A percentile compares a stretch with the other conserved stretches of the same genome.
Evolutionary conservation across 92 coral and sea anemone species (phyloP).

Genomic region (Palythoa grandiflora): DNA sequence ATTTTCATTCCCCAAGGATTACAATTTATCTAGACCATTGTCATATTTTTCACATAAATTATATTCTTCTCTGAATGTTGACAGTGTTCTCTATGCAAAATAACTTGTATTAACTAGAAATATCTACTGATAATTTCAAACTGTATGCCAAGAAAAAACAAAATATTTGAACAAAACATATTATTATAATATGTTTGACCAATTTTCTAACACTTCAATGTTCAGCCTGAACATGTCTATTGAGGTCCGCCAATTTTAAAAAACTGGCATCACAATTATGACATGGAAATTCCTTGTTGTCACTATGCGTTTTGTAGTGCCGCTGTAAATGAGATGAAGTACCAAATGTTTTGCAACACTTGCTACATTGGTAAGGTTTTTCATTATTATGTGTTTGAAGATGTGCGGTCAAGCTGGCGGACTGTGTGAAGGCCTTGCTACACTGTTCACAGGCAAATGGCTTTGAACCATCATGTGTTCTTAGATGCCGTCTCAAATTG

Average conservation of each 20-base stretch:
- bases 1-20: too few relatives aligned
- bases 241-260: not conserved
- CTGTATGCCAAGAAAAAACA: not conserved
- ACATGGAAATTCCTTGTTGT: not conserved
- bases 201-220: not conserved
- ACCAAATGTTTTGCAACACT: not conserved
- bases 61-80: too few relatives aligned
- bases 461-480: not conserved
- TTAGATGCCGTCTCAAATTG: slow-evolving; percentile 6
- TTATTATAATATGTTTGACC: not conserved
- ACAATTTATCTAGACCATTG: too few relatives aligned
- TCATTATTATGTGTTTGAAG: not conserved
- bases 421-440: not conserved
- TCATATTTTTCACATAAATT: too few relatives aligned
- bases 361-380: not conserved
- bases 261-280: not conserved
- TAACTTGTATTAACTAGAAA: too few relatives aligned
- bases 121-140: not conserved
- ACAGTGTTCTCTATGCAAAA: too few relatives aligned
- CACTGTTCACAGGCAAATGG: not conserved
- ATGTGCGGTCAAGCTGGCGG: not conserved
- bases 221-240: not conserved
- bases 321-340: not conserved
- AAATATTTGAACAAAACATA: not conserved
- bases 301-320: not conserved